Evolutionary conservation across 2,113 vertebrate genomes (phyloP).

Genomic region (Euleptes europaea): DNA sequence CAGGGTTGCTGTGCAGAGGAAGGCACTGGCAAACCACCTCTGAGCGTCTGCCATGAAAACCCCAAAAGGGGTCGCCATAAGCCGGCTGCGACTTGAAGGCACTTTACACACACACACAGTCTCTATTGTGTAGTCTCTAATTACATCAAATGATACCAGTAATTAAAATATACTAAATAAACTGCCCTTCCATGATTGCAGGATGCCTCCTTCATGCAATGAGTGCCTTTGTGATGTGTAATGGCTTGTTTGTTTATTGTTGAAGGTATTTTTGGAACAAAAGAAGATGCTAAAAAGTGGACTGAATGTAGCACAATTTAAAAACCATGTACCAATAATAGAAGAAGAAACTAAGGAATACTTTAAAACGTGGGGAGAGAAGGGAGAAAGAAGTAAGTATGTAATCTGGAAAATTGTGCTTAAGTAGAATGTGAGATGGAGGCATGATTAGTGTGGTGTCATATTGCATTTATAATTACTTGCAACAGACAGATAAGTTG

Average conservation of each 20-base stretch:
- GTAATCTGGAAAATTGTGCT: constrained; percentile 1
- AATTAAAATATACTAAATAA: too few relatives aligned
- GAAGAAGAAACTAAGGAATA: constrained; percentile 93
- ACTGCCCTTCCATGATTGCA: too few relatives aligned
- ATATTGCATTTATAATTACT: too few relatives aligned
- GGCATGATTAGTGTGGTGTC: too few relatives aligned
- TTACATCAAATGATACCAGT: background rate
- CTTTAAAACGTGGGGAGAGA: constrained; percentile 92
- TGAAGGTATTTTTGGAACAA: constrained; percentile 94
- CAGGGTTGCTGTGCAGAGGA: too few relatives aligned
- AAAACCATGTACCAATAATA: constrained; percentile 86
- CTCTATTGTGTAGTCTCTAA: too few relatives aligned
- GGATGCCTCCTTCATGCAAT: background rate
- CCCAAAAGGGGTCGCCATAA: too few relatives aligned
- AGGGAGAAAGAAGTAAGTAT: constrained; percentile 88
- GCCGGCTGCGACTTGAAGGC: too few relatives aligned
- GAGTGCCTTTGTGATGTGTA: background rate
- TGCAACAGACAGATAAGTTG: background rate
- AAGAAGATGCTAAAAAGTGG: constrained; percentile 98
- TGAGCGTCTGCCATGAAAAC: too few relatives aligned
- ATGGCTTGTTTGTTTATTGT: constrained; percentile 11
- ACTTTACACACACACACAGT: too few relatives aligned
- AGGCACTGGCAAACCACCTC: too few relatives aligned
- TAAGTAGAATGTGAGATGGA: too few relatives aligned
- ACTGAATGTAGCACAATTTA: constrained; percentile 90